Conservation (phyloP, 2,113 vertebrate species). For the Tachuris rubrigastra region DNA sequence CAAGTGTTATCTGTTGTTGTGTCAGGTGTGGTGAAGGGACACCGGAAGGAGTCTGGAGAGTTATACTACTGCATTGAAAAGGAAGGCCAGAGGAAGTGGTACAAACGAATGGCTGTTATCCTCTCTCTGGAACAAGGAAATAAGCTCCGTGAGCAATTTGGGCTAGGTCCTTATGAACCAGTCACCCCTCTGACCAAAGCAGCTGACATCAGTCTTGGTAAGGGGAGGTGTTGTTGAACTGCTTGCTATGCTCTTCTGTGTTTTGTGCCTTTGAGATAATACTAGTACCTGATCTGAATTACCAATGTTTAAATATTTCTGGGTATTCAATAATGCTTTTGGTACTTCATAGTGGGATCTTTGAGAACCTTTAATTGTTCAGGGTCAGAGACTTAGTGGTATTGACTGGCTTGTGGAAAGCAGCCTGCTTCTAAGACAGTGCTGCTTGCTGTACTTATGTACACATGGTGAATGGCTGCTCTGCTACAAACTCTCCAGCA, state of each 20-base stretch:
- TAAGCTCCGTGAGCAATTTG: constrained; percentile 90
- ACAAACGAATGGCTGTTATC: constrained; percentile 89
- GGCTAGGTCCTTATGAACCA: constrained; percentile 90
- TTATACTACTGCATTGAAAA: constrained; percentile 91
- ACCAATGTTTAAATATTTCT: neutral
- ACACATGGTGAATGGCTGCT: neutral
- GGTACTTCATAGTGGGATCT: neutral
- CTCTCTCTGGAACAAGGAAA: constrained; percentile 94
- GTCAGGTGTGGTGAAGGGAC: constrained; percentile 88
- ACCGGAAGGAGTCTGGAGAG: constrained; percentile 86
- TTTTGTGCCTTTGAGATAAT: neutral
- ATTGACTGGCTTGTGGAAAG: neutral
- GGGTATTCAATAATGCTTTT: neutral
- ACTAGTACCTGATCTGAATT: neutral
- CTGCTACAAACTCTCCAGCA: neutral
- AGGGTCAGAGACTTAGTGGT: neutral
- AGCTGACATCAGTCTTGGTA: constrained; percentile 96
- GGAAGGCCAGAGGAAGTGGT: constrained; percentile 90
- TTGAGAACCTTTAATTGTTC: neutral
- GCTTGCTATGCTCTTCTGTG: neutral
- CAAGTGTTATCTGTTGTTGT: neutral
- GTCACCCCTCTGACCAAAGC: constrained; percentile 86
- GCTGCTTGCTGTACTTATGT: neutral
- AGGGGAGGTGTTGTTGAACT: neutral
- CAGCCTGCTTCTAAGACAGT: neutral